Percentiles rank a stretch among this genome's conserved stretches.
Evolutionary conservation across 2,888 invertebrate genomes (phyloP).

Genomic region (Plemyria rubiginata): DNA sequence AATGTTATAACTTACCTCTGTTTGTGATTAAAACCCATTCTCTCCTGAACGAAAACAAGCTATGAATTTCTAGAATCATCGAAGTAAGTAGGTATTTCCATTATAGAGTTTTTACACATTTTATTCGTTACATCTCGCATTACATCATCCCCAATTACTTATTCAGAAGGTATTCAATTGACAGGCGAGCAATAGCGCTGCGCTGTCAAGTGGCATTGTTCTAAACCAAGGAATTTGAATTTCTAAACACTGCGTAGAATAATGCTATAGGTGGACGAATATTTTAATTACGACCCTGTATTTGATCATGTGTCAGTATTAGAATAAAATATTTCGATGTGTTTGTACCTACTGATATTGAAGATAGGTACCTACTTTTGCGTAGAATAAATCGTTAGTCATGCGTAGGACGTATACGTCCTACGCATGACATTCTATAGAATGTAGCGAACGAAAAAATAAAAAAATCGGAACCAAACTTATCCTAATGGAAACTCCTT

Average conservation of each 20-base stretch:
- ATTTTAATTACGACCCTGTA: slow-evolving; percentile 22
- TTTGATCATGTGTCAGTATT: slow-evolving; percentile 24
- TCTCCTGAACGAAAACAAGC: neutral
- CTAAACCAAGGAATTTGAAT: no score
- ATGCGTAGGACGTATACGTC: no score
- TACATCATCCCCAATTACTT: slow-evolving; percentile 61
- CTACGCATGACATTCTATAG: no score
- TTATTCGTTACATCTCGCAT: slow-evolving; percentile 32
- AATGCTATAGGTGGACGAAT: slow-evolving; percentile 13
- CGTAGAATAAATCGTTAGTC: no score
- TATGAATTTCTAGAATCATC: neutral
- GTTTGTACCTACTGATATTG: neutral
- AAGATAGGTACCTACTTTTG: no score
- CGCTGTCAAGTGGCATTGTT: slow-evolving; percentile 53
- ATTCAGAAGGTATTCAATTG: slow-evolving; percentile 68
- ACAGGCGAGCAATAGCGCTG: slow-evolving; percentile 46
- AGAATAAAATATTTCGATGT: neutral
- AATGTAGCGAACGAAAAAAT: no score
- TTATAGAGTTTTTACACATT: neutral
- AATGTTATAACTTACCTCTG: neutral
- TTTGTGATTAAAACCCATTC: neutral
- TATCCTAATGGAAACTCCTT: neutral
- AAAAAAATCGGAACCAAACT: no score
- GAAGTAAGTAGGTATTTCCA: no score
- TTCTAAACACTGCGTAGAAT: slow-evolving; percentile 38